phyloP scores from a whole-genome alignment of 2,888 invertebrate genomes.

The Sturmia bella region DNA sequence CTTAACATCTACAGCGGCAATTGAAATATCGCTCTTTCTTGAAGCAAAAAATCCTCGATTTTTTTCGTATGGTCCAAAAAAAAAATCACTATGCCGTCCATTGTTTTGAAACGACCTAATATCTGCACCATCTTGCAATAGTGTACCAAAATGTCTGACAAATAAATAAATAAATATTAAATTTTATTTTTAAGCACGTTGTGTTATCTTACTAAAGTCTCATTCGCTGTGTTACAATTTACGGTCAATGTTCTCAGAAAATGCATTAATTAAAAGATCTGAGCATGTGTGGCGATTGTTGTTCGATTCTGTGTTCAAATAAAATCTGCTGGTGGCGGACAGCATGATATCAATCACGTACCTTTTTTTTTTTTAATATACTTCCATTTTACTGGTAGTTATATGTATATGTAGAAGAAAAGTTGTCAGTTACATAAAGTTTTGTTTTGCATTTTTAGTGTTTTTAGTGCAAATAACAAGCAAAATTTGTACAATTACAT shows the following conservation, averaged over 20 bases:
- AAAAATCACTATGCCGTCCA: no score
- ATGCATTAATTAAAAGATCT: slow-evolving; percentile 31
- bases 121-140: no score
- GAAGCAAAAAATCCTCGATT: no score
- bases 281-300: not conserved
- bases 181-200: not conserved
- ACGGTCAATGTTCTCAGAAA: slow-evolving; percentile 61
- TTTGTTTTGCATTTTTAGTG: not conserved
- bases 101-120: no score
- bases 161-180: no score
- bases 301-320: not conserved
- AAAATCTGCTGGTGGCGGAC: not conserved
- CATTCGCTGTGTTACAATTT: slow-evolving; percentile 29
- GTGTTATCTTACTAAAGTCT: not conserved
- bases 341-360: slow-evolving; percentile 53
- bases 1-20: no score
- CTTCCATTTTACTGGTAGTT: not conserved
- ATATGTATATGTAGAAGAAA: no score
- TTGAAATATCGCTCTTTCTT: no score
- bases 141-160: no score
- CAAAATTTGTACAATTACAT: slow-evolving; percentile 24
- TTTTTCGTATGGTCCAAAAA: no score
- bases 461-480: not conserved
- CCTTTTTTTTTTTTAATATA: slow-evolving; percentile 13
- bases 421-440: slow-evolving; percentile 37